These are phyloP conservation scores for Oreochromis tanganicae DNA, from an alignment of 2,113 vertebrate species.

Conservation along the genomic window DNA sequence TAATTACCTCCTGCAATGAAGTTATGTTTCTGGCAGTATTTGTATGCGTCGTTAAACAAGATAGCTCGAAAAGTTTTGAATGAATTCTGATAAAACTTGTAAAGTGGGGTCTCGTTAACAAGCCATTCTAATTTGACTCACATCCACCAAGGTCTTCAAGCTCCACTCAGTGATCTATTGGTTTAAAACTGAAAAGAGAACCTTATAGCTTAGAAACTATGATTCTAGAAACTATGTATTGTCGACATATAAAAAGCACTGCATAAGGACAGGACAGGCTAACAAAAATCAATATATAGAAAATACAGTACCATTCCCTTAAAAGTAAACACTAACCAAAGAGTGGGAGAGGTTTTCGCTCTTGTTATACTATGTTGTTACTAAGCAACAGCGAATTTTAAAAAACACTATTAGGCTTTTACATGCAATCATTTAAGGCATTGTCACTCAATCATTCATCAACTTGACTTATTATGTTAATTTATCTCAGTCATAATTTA, in stretches of 20 bases:
- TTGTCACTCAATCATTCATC: background rate
- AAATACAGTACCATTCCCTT: background rate
- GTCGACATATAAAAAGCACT: background rate
- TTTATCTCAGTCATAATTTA: constrained; percentile 16
- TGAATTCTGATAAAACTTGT: background rate
- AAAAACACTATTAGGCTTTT: background rate
- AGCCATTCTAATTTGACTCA: background rate
- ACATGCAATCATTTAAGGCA: background rate
- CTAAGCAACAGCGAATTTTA: background rate
- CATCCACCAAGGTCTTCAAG: background rate
- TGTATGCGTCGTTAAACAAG: background rate
- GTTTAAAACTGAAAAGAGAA: background rate
- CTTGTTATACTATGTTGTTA: background rate
- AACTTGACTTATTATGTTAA: constrained; percentile 44
- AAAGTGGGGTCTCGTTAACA: background rate
- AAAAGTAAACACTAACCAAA: background rate
- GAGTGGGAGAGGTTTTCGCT: background rate
- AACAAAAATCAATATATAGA: background rate
- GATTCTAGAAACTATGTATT: background rate
- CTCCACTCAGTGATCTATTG: background rate
- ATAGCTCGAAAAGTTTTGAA: background rate
- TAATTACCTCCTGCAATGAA: background rate
- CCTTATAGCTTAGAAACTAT: background rate
- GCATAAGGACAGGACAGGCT: background rate
- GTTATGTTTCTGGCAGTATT: background rate